These are phyloP conservation scores for Decapterus maruadsi DNA, from an alignment of 2,797 vertebrate genomes.

Conservation along the genomic window DNA sequence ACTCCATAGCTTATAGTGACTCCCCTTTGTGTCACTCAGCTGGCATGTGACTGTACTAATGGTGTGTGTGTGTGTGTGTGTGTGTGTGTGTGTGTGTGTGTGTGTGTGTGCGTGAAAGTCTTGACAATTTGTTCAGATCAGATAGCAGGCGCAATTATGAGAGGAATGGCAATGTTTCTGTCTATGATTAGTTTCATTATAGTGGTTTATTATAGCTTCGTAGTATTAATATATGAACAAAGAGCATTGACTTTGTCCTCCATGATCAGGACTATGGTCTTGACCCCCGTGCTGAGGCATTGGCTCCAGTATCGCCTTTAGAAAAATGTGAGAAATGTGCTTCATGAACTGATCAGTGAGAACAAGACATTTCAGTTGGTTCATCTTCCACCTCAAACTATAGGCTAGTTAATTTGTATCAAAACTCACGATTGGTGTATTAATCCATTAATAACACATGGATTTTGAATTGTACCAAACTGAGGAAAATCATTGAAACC, in stretches of 20 bases:
- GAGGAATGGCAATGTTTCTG: not conserved
- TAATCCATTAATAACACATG: not conserved
- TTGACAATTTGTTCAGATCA: constrained; percentile 1
- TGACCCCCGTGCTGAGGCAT: constrained; percentile 23
- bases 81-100: constrained; percentile 3
- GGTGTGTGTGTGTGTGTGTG: constrained; percentile 23
- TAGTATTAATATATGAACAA: not conserved
- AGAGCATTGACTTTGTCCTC: constrained; percentile 1
- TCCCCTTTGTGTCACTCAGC: constrained; percentile 67
- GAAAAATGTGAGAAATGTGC: constrained; percentile 1
- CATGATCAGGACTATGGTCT: constrained; percentile 3
- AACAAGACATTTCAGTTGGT: not conserved
- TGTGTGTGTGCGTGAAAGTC: no score
- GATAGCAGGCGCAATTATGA: constrained; percentile 6
- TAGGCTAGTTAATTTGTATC: not conserved
- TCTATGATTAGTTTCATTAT: not conserved
- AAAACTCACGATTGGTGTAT: not conserved
- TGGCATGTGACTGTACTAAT: constrained; percentile 69
- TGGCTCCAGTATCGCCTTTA: not conserved
- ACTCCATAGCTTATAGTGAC: constrained; percentile 52
- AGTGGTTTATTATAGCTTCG: not conserved
- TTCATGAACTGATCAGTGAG: not conserved
- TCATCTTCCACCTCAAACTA: not conserved
- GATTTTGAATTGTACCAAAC: not conserved
- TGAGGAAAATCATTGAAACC: not conserved